Evolutionary conservation across 2,888 invertebrate genomes (phyloP).

Genomic region (Cataglyphis altisquamis): DNA sequence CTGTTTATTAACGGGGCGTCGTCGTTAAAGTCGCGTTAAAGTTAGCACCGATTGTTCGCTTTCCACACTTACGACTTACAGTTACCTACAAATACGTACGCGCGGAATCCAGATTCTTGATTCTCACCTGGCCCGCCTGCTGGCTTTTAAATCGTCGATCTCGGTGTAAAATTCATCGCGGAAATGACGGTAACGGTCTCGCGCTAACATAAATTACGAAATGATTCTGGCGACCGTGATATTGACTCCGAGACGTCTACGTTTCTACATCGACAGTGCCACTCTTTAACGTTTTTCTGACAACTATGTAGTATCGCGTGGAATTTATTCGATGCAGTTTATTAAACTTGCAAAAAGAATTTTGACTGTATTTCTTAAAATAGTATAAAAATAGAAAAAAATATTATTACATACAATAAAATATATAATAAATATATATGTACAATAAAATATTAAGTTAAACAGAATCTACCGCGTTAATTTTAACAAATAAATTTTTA

Average conservation of each 20-base stretch:
- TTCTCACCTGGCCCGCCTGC: conserved; percentile 50
- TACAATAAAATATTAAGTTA: not conserved
- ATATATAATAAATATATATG: too few species aligned
- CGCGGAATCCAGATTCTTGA: conserved; percentile 66
- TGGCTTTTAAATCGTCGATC: conserved; percentile 38
- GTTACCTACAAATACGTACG: conserved; percentile 60
- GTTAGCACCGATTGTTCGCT: conserved; percentile 67
- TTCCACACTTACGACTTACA: conserved; percentile 68
- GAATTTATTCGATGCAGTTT: not conserved
- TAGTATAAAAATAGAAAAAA: not conserved
- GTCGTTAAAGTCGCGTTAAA: conserved; percentile 72
- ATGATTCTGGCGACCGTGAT: conserved; percentile 46
- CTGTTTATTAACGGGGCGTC: conserved; percentile 57
- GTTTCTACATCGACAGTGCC: not conserved
- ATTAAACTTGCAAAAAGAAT: not conserved
- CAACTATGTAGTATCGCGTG: not conserved
- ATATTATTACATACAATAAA: too few species aligned
- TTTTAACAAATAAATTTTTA: not conserved
- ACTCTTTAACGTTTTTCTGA: not conserved
- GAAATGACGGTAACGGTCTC: conserved; percentile 66
- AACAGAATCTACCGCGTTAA: not conserved
- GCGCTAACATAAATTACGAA: conserved; percentile 62
- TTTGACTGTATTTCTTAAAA: not conserved
- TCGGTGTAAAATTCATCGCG: conserved; percentile 44
- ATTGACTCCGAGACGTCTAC: not conserved